A percentile compares a stretch with the other conserved stretches of the same genome.
Conservation (phyloP, 2,888 invertebrate species). For the Hypolimnas misippus region DNA sequence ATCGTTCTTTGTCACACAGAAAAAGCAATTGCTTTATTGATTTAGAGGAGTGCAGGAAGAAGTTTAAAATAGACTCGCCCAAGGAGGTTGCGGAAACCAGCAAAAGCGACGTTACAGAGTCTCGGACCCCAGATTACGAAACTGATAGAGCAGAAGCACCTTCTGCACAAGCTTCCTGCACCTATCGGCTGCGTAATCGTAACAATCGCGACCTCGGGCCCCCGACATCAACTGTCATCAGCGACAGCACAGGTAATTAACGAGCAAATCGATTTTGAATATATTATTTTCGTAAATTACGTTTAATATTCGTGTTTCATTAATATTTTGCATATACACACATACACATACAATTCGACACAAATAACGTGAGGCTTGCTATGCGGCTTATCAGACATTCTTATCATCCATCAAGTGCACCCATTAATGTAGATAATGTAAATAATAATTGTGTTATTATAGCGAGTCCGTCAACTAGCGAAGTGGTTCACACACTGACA, state of each 20-base stretch:
- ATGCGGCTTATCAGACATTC: conserved; percentile 61
- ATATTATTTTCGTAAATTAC: background rate
- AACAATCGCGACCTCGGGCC: conserved; percentile 65
- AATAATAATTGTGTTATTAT: conserved; percentile 58
- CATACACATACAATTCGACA: conserved; percentile 17
- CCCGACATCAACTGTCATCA: conserved; percentile 68
- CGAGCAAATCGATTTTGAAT: background rate
- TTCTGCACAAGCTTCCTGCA: conserved; percentile 53
- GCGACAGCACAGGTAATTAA: conserved; percentile 68
- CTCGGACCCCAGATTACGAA: conserved; percentile 58
- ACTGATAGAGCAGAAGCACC: conserved; percentile 60
- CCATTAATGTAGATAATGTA: conserved; percentile 66
- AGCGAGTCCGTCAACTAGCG: conserved; percentile 65
- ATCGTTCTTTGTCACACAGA: conserved; percentile 70
- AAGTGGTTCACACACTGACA: conserved; percentile 54
- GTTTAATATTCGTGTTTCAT: background rate
- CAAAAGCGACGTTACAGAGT: conserved; percentile 53
- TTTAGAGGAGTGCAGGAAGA: conserved; percentile 71
- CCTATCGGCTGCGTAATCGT: conserved; percentile 65
- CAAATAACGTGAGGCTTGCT: conserved; percentile 39
- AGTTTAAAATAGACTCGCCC: conserved; percentile 82
- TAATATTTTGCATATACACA: background rate
- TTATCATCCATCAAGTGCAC: conserved; percentile 72
- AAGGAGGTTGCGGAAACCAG: conserved; percentile 63
- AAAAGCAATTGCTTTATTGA: conserved; percentile 67